Evolutionary conservation across 1,140 invertebrate genomes (phyloP).

Genomic region (Lamellibrachia luymesi): DNA sequence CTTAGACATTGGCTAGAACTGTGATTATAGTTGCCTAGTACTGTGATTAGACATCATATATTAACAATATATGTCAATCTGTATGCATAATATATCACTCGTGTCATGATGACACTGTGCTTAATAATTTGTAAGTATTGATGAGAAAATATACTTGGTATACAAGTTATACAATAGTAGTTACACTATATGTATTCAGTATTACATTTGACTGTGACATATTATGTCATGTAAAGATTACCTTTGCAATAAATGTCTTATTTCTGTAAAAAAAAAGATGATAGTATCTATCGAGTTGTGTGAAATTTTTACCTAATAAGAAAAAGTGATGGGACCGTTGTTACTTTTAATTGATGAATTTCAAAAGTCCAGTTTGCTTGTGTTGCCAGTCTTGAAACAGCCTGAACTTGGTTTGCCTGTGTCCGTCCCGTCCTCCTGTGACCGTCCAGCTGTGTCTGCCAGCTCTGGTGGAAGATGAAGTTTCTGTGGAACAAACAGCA

Average conservation of each 20-base stretch:
- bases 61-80: background rate
- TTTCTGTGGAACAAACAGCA: conserved; percentile 58
- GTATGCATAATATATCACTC: background rate
- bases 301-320: background rate
- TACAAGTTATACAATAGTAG: conserved; percentile 1
- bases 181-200: background rate
- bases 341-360: background rate
- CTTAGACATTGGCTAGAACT: background rate
- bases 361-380: conserved; percentile 11
- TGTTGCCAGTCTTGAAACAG: background rate
- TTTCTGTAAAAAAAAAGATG: background rate
- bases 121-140: background rate
- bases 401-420: too few species aligned
- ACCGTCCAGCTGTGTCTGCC: conserved; percentile 66
- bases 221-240: background rate
- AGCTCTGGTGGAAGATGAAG: conserved; percentile 82
- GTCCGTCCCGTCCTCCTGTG: conserved; percentile 64
- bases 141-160: background rate
- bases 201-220: background rate
- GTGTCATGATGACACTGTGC: background rate
- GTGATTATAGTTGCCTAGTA: background rate
- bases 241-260: background rate
- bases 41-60: background rate
- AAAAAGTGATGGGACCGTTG: background rate
- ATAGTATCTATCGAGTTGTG: background rate